Conservation (phyloP, 2,888 invertebrate species). For the Aspidiotus destructor region DNA sequence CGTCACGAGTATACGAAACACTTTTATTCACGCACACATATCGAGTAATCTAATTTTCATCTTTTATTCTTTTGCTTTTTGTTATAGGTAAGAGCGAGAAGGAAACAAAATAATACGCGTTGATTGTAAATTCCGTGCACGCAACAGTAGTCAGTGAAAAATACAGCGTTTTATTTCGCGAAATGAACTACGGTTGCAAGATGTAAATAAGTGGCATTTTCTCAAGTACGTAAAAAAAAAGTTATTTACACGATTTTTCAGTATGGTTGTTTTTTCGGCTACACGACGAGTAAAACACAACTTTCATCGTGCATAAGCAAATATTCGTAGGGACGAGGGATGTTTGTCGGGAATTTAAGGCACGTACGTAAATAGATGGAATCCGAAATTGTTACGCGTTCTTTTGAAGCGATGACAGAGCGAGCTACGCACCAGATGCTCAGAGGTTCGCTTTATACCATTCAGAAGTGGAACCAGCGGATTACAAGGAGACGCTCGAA, state of each 20-base stretch:
- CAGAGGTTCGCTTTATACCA: no score
- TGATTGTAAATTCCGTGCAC: neutral
- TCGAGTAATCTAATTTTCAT: slow-evolving; percentile 1
- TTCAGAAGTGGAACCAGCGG: no score
- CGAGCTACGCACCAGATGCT: neutral
- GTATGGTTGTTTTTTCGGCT: neutral
- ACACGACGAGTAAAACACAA: no score
- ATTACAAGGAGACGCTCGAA: no score
- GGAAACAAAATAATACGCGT: no score
- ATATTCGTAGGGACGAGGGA: neutral
- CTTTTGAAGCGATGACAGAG: neutral
- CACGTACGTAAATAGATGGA: slow-evolving; percentile 2
- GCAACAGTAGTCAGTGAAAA: neutral
- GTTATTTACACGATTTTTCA: slow-evolving; percentile 4
- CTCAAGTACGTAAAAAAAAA: slow-evolving; percentile 4
- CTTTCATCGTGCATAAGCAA: no score
- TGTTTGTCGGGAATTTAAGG: neutral
- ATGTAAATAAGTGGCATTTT: slow-evolving; percentile 1
- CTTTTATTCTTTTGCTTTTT: neutral
- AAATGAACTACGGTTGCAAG: neutral
- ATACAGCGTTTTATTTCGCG: neutral
- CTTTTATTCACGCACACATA: neutral
- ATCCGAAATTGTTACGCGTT: neutral
- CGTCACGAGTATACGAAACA: no score
- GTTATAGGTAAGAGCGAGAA: neutral